These are phyloP conservation scores for Hipparchia semele DNA, from an alignment of 2,888 invertebrate species.

Conservation along the genomic window DNA sequence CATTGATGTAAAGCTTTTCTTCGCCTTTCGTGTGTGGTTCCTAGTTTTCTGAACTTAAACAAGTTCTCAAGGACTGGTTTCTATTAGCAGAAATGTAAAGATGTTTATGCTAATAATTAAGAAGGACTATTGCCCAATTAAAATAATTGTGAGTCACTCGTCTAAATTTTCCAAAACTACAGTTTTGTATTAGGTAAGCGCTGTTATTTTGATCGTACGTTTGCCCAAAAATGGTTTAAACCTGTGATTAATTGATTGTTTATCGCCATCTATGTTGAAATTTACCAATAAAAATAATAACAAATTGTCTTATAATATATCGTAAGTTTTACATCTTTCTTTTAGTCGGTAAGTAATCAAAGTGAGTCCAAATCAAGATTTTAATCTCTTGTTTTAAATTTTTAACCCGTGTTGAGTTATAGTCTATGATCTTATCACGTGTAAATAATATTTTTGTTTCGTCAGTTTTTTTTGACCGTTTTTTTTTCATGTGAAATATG, in stretches of 20 bases:
- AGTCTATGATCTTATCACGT: slow-evolving; percentile 24
- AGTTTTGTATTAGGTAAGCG: neutral
- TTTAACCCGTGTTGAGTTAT: slow-evolving; percentile 58
- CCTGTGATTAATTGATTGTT: neutral
- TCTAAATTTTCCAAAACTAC: neutral
- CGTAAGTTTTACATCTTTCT: slow-evolving; percentile 46
- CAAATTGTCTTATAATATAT: neutral
- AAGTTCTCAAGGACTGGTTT: too few relatives aligned
- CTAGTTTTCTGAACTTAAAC: too few relatives aligned
- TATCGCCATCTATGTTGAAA: neutral
- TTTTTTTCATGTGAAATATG: neutral
- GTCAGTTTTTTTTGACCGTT: slow-evolving; percentile 10
- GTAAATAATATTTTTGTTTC: slow-evolving; percentile 29
- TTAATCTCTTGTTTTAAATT: slow-evolving; percentile 44
- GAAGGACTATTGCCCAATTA: neutral
- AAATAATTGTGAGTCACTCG: neutral
- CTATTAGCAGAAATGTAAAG: too few relatives aligned
- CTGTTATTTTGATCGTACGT: neutral
- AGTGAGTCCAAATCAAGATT: slow-evolving; percentile 52
- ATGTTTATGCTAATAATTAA: neutral
- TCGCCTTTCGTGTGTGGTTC: too few relatives aligned
- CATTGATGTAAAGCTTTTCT: too few relatives aligned
- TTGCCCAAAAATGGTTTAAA: neutral
- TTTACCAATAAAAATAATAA: neutral
- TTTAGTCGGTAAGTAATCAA: slow-evolving; percentile 55